Conservation (phyloP, 2,113 vertebrate genomes). For the Anthoscopus minutus region DNA sequence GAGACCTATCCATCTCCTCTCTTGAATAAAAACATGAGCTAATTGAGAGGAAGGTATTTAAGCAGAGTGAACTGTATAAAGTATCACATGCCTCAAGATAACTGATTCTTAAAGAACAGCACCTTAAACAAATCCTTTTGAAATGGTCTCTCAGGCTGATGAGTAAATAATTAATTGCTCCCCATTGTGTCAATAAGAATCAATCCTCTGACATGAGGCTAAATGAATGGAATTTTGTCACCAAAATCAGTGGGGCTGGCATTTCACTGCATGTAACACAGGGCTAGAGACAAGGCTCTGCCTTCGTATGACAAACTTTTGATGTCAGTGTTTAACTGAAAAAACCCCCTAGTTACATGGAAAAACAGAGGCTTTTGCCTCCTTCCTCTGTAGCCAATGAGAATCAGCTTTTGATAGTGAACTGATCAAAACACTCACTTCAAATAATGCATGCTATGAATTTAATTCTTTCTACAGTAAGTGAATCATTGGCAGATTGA, state of each 20-base stretch:
- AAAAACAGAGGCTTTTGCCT: background rate
- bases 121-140: constrained; percentile 47
- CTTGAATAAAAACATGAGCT: constrained; percentile 46
- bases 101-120: constrained; percentile 19
- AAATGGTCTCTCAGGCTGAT: constrained; percentile 2
- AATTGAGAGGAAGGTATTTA: constrained; percentile 38
- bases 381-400: background rate
- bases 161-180: constrained; percentile 30
- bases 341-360: background rate
- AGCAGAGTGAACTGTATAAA: background rate
- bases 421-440: constrained; percentile 28
- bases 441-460: background rate
- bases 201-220: background rate
- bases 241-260: background rate
- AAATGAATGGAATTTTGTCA: constrained; percentile 9
- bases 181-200: constrained; percentile 12
- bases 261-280: background rate
- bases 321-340: background rate
- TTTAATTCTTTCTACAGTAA: background rate
- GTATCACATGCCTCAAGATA: constrained; percentile 2
- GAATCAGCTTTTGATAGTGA: constrained; percentile 6
- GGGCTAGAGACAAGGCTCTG: background rate
- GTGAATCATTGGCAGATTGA: constrained; percentile 38
- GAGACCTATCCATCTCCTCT: constrained; percentile 36
- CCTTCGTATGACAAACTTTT: background rate